These are phyloP conservation scores for Lepisosteus oculatus DNA, from an alignment of 2,113 vertebrate genomes.

Conservation along the genomic window DNA sequence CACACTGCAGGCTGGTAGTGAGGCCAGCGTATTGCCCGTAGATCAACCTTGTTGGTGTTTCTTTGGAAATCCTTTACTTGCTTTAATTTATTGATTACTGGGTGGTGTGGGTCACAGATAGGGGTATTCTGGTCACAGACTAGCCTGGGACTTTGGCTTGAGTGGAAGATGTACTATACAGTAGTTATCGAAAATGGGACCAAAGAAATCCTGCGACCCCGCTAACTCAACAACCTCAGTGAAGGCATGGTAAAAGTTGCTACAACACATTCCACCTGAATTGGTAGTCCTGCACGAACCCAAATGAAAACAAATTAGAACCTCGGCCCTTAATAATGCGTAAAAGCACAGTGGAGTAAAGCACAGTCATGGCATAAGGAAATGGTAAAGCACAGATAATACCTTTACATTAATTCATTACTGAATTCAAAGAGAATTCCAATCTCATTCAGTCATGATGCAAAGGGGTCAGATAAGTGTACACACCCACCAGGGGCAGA, in stretches of 20 bases:
- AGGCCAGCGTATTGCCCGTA: not conserved
- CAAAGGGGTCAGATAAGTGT: too few species aligned
- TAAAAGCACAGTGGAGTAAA: too few species aligned
- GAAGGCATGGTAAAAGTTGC: not conserved
- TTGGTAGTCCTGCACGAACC: not conserved
- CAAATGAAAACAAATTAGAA: too few species aligned
- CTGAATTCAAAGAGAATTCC: too few species aligned
- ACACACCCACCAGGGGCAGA: too few species aligned
- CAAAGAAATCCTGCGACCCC: constrained; percentile 40
- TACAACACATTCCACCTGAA: not conserved
- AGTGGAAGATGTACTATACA: constrained; percentile 33
- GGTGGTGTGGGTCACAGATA: constrained; percentile 34
- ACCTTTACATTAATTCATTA: too few species aligned
- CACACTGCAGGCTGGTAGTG: not conserved
- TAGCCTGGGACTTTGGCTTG: constrained; percentile 38
- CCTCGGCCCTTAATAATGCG: too few species aligned
- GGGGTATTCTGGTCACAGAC: constrained; percentile 10
- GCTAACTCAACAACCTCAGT: constrained; percentile 7
- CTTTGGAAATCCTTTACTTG: not conserved
- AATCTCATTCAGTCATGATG: too few species aligned
- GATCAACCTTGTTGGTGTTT: not conserved
- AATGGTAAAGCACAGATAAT: too few species aligned
- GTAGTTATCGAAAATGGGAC: constrained; percentile 38
- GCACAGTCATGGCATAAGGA: too few species aligned
- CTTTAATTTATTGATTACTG: constrained; percentile 20